A percentile compares a stretch with the other conserved stretches of the same genome.
These are phyloP conservation scores for Polypterus bichir DNA, from an alignment of 2,113 vertebrate genomes.

Conservation along the genomic window DNA sequence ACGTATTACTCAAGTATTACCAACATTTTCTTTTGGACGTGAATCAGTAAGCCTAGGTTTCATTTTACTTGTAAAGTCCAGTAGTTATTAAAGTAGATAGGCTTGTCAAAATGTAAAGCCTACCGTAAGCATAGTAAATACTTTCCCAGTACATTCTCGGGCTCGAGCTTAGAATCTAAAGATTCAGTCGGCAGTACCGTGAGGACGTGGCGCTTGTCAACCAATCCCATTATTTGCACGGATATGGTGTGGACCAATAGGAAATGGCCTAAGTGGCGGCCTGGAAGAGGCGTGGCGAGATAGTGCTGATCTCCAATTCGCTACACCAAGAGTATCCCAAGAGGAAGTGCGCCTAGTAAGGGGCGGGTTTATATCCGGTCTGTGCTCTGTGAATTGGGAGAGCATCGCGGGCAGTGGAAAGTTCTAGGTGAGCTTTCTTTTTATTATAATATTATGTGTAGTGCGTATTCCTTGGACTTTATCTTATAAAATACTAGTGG, in stretches of 20 bases:
- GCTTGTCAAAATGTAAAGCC: too few species aligned
- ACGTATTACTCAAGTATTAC: too few species aligned
- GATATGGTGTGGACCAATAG: slow-evolving; percentile 43
- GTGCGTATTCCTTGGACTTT: not conserved
- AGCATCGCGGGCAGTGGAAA: not conserved
- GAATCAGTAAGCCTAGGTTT: too few species aligned
- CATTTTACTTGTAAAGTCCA: too few species aligned
- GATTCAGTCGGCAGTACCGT: slow-evolving; percentile 5
- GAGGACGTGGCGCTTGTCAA: slow-evolving; percentile 57
- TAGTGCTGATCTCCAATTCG: slow-evolving; percentile 17
- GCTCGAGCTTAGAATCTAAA: too few species aligned
- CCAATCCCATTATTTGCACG: slow-evolving; percentile 44
- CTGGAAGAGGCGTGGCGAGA: not conserved
- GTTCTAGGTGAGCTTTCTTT: not conserved
- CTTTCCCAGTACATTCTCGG: too few species aligned
- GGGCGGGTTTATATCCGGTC: slow-evolving; percentile 2
- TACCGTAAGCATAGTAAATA: too few species aligned
- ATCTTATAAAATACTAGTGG: not conserved
- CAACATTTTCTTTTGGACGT: too few species aligned
- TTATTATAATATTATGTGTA: not conserved
- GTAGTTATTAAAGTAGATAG: too few species aligned
- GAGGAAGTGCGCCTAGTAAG: slow-evolving; percentile 7
- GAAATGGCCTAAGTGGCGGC: slow-evolving; percentile 6
- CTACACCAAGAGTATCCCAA: not conserved
- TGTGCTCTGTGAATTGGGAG: not conserved